Conservation (phyloP, 1,140 invertebrate species). For the Atopsyche davidsoni region DNA sequence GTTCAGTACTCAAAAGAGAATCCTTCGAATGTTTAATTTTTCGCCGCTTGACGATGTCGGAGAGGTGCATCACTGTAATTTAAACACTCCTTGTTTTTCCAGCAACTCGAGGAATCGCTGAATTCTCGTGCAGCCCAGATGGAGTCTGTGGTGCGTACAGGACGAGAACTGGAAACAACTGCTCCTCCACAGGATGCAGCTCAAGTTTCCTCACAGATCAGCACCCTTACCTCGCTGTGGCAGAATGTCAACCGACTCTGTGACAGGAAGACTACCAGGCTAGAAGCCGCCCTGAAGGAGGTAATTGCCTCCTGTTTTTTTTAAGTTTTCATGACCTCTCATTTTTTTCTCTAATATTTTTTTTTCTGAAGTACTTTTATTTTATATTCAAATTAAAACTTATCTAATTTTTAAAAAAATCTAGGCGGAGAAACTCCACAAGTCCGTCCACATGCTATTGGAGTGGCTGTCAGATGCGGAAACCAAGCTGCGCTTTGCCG, state of each 20-base stretch:
- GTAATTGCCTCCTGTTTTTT: constrained; percentile 25
- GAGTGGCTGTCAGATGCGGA: constrained; percentile 96
- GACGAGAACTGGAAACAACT: constrained; percentile 79
- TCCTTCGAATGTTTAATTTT: too few relatives aligned
- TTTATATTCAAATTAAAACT: too few relatives aligned
- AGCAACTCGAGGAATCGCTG: constrained; percentile 86
- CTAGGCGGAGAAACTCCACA: constrained; percentile 90
- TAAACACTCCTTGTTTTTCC: constrained; percentile 19
- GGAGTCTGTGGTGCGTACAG: constrained; percentile 83
- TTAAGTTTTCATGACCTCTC: background rate
- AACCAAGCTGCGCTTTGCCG: constrained; percentile 83
- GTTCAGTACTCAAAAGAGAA: too few relatives aligned
- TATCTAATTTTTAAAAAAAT: too few relatives aligned
- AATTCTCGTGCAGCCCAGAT: constrained; percentile 82
- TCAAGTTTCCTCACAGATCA: constrained; percentile 73
- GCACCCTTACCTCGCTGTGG: constrained; percentile 81
- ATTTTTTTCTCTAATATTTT: too few relatives aligned
- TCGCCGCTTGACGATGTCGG: too few relatives aligned
- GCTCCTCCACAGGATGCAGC: constrained; percentile 71
- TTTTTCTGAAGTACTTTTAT: too few relatives aligned
- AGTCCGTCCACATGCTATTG: constrained; percentile 85
- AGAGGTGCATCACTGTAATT: background rate
- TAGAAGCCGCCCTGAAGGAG: constrained; percentile 76
- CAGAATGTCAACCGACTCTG: constrained; percentile 73
- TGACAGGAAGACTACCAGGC: constrained; percentile 65